Conservation (phyloP, 2,113 vertebrate species). For the Spea multiplicata region DNA sequence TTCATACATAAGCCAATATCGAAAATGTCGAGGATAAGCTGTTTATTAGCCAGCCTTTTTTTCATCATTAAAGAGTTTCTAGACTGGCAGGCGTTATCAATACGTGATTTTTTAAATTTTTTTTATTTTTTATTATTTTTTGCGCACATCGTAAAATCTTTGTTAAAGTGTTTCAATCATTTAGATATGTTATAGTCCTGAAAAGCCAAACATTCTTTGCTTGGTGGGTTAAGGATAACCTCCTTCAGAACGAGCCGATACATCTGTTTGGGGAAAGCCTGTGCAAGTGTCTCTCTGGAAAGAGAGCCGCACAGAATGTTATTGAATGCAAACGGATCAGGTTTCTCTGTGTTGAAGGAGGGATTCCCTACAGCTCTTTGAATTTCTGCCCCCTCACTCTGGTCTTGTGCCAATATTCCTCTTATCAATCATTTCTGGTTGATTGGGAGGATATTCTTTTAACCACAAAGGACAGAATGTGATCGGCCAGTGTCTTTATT, state of each 20-base stretch:
- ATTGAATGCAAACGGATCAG: conserved; percentile 19
- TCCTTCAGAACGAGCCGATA: neutral
- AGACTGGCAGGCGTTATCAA: too few species aligned
- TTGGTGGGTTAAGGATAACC: neutral
- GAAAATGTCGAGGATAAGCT: too few species aligned
- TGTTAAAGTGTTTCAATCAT: too few species aligned
- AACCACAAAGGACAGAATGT: conserved; percentile 11
- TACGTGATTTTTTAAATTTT: too few species aligned
- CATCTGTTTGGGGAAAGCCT: conserved; percentile 4
- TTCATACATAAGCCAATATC: too few species aligned
- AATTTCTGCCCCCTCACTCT: conserved; percentile 10
- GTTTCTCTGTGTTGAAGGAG: conserved; percentile 28
- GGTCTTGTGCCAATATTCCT: neutral
- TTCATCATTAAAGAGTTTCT: too few species aligned
- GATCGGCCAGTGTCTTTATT: neutral
- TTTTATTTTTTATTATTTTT: too few species aligned
- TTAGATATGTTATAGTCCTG: too few species aligned
- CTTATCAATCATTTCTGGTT: conserved; percentile 21
- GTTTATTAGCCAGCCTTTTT: too few species aligned
- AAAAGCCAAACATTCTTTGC: too few species aligned
- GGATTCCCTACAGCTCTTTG: conserved; percentile 39
- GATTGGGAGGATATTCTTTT: neutral
- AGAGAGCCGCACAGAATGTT: conserved; percentile 31
- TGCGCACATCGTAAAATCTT: too few species aligned
- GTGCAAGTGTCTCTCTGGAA: conserved; percentile 14